Evolutionary conservation across 2,888 invertebrate species (phyloP), one percentile per base, ranked within the genome.

Genomic region (Hofmannophila pseudospretella): DNA sequence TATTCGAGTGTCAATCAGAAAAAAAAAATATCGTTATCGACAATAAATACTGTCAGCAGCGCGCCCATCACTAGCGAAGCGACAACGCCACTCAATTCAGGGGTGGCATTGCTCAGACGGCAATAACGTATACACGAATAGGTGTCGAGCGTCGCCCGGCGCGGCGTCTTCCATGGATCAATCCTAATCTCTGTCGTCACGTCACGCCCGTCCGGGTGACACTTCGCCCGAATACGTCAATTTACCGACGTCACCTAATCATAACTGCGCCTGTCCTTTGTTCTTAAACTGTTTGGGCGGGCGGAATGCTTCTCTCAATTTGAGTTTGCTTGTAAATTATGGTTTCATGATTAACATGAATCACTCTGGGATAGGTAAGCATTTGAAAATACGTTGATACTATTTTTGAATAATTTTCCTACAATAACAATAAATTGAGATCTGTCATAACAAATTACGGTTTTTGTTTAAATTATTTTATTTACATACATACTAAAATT

Each of bases 161-260:
- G 19, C 5, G n/a, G 58, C 63, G 66, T 64, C 65, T 69, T 70
- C 60, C 50, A 67, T 55, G 70, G 75, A 75, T 75, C 75, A 76
- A 74, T 75, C 67, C 63, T 73, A 73, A 75, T 73, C 74, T 69
- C 56, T 65, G 63, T 60, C 71, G 71, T 72, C 70, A 70, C 62
- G 65, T 25, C 32, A n/a, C n/a, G n/a, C n/a, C 20, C 11, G 20
- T 11, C 25, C 25, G 32, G 32, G 54, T 35, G 30, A 28, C 30
- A 31, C 29, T 35, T 29, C 13, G n/a, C n/a, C 11, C 44, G 38
- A 42, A 41, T 60, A 53, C 55, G 61, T 60, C 58, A 61, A 57
- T 52, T 49, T 52, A 49, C 44, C 48, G 54, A 65, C 61, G 60
- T 58, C 58, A 61, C 45, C 51, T 54, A 52, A 58, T 63, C 57